Evolutionary conservation across 2,888 invertebrate genomes (phyloP), one percentile per base, ranked within the genome.

Genomic region (Eudasyphora cyanicolor): DNA sequence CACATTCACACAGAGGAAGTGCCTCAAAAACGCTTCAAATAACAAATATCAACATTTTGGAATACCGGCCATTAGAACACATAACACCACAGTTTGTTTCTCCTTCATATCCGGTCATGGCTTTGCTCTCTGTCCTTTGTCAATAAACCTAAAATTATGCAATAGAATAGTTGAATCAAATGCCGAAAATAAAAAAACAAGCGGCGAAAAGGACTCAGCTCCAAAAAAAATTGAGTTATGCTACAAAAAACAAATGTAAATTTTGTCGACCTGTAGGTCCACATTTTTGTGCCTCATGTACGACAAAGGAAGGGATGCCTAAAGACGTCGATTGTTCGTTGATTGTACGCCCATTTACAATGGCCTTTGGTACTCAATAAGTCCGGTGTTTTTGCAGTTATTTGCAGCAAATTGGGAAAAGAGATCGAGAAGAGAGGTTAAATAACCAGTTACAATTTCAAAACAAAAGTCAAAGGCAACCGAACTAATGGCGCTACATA

Each of bases 71-170:
- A 67, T 24, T 24, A 67, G 35, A 64, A 71, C 54, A 38, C 51
- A 60, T 35, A 24, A 64, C 27, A 62, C 67, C 17, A 24, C 14
- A 1, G 67, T 42, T 42, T 67, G 29, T 29, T 29, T n/a, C 21
- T 7, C 10, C 12, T 51, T 24, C 60, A 17, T 32, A 27, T 14
- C 19, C n/a, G 35, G 21, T 10, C 27, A 38, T 64, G 27, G 17
- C 32, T 17, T 7, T 1, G 62, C 32, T 5, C 32, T 67, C 24
- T 71, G 64, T 64, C 49, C 78, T 81, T 78, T 84, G 78, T 76
- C 75, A 78, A 84, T 76, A 78, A 80, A 80, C 83, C 83, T 75
- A 73, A 80, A 80, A 80, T 76, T 84, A 80, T 80, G 80, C 83
- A 80, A 80, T 64, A 49, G 67, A 83, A 70, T 75, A 45, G 70